Percentiles rank a stretch among this genome's conserved stretches.
Conservation (phyloP, 2,113 vertebrate species). For the Alexandromys fortis region DNA sequence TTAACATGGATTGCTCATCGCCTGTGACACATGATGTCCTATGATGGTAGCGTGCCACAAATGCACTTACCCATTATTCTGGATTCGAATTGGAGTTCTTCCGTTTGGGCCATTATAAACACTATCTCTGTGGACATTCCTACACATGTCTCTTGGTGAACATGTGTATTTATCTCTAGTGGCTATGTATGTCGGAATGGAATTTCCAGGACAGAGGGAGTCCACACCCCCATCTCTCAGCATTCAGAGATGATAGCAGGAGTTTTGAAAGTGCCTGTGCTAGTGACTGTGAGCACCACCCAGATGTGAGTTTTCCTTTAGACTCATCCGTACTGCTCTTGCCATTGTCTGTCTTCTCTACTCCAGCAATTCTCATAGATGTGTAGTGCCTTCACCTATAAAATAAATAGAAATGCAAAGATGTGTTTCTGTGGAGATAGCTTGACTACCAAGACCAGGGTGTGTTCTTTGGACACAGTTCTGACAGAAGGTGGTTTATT, state of each 20-base stretch:
- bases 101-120: slow-evolving; percentile 47
- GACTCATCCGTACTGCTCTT: background rate
- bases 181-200: background rate
- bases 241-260: background rate
- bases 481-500: slow-evolving; percentile 1
- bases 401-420: slow-evolving; percentile 46
- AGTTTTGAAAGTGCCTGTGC: background rate
- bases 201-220: slow-evolving; percentile 36
- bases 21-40: background rate
- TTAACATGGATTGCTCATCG: background rate
- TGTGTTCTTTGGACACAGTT: background rate
- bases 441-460: background rate
- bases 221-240: background rate
- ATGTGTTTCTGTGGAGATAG: background rate
- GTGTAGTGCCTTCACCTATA: background rate
- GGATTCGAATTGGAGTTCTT: slow-evolving; percentile 49
- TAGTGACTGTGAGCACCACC: background rate
- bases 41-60: background rate
- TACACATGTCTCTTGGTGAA: background rate
- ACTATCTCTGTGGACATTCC: slow-evolving; percentile 27
- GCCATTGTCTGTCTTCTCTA: background rate
- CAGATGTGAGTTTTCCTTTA: background rate
- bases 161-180: slow-evolving; percentile 4
- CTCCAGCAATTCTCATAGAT: background rate
- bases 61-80: slow-evolving; percentile 35